Percentiles rank a stretch among this genome's conserved stretches.
These are phyloP conservation scores for Danio albolineatus DNA, from an alignment of 2,797 vertebrate species.

Conservation along the genomic window DNA sequence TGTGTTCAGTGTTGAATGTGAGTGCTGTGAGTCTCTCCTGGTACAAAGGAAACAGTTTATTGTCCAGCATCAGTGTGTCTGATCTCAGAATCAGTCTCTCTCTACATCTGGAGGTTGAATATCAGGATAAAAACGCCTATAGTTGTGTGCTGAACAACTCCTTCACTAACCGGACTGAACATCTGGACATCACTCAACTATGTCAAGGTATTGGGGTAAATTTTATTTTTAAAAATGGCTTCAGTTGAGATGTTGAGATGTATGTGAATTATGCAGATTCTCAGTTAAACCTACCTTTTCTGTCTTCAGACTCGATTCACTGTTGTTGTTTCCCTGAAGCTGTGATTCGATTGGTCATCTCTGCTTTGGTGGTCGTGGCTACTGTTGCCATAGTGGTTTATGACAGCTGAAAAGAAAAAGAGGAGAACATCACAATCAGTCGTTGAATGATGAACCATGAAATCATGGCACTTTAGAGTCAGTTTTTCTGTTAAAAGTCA, in stretches of 20 bases:
- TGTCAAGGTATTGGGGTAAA: neutral
- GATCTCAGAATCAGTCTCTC: neutral
- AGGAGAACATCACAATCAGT: neutral
- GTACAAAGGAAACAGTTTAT: too few species aligned
- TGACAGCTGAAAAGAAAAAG: neutral
- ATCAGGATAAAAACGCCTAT: neutral
- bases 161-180: neutral
- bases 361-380: neutral
- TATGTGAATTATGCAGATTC: too few species aligned
- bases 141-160: neutral
- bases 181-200: neutral
- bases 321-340: conserved; percentile 2
- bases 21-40: too few species aligned
- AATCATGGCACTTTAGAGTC: neutral
- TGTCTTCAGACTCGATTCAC: neutral
- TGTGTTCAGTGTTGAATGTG: too few species aligned
- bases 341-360: conserved; percentile 15
- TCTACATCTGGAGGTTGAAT: neutral
- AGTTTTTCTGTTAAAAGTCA: too few species aligned
- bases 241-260: too few species aligned
- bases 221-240: neutral
- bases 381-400: neutral
- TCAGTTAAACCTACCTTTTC: too few species aligned
- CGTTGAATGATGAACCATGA: neutral
- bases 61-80: too few species aligned